Base-by-base conservation (phyloP, 1,140 invertebrate genomes). In the Ladona fulva region DNA sequence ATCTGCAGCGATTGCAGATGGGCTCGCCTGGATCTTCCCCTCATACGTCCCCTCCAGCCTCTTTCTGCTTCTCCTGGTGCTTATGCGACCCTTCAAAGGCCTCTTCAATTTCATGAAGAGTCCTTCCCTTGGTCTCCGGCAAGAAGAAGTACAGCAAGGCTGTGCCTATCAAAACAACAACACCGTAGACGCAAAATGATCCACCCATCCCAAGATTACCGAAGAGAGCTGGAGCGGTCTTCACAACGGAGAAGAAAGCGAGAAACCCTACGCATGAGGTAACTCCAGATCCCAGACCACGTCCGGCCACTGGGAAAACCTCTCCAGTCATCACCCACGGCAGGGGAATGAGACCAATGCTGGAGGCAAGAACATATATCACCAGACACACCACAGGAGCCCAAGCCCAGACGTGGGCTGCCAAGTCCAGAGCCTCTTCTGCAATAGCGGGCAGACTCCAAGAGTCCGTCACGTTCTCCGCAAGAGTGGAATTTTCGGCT, bases 71-170 rank as follows among this genome's bases (percentile, higher is more conserved):
- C 52, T 22, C 16, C 3, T 22, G 3, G 5, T 12, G 52, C 14
- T 22, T 66, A 12, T 37, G 29, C 29, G 29, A 37, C 8, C 52
- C 52, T 77, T 78, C 42, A 79, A 90, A 90, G 73, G 83, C 83
- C 44, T 87, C 86, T 81, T 91, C 89, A 78, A 95, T 93, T 82
- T 95, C 92, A 82, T 93, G 89, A 76, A 95, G 85, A 24, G 89
- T 91, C 80, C 90, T 92, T 12, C 92, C 92, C 84, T 91, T 93
- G 0, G 93, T 95, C 85, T 95, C 93, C 10, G 94, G 93, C 25
- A 95, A 82, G 78, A 90, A 89, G 42, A 90, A 86, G 77, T 88
- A 89, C 73, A 93, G 83, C 42, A 92, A 86, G 16, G 90, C 81
- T 8, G 90, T 88, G 1, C 92, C 92, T 37, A 91, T 11, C 1